Base-by-base conservation (phyloP, 2,888 invertebrate species). In the Holacanthella duospinosa region DNA sequence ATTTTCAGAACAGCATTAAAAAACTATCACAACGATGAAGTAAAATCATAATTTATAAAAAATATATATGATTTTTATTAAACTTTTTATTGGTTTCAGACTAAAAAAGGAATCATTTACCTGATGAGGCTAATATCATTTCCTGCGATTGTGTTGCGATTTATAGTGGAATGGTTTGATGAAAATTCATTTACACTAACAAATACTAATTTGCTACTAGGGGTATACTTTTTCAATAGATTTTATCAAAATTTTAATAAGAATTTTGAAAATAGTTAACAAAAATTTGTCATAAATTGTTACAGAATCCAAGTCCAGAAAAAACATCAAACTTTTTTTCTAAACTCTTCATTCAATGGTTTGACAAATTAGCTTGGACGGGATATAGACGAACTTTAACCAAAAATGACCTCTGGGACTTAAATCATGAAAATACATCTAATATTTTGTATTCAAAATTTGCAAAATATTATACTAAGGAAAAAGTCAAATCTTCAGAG, bases 271-370 rank as follows among this genome's bases (percentile, higher is more conserved):
- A 36, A 36, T 36, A 9, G 9, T 16, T 9, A 36, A 9, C 16
- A 6, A 6, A 36, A 36, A 9, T 36, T 36, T 36, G 36, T 36
- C 6, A 36, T 36, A n/a, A n/a, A n/a, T n/a, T n/a, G n/a, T n/a
- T n/a, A n/a, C 72, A 80, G 79, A 76, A 77, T 56, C 75, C 77
- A 6, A 79, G 80, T 67, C 81, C 81, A 6, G 80, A 82, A 70
- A 72, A 73, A 43, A 71, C 71, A 44, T 76, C 79, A 1, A 80
- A 80, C 2, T 81, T 80, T 73, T 69, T 80, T 48, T 80, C 79
- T 24, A 75, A 75, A 62, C 75, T 81, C 56, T 77, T 78, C 25
- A 80, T 80, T 74, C 79, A 79, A 75, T 82, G 81, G 81, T 79
- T 80, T 73, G 79, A 78, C 63, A 62, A 75, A 16, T 64, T 79